phyloP scores from a whole-genome alignment of 2,888 invertebrate species.

The Macaria liturata region DNA sequence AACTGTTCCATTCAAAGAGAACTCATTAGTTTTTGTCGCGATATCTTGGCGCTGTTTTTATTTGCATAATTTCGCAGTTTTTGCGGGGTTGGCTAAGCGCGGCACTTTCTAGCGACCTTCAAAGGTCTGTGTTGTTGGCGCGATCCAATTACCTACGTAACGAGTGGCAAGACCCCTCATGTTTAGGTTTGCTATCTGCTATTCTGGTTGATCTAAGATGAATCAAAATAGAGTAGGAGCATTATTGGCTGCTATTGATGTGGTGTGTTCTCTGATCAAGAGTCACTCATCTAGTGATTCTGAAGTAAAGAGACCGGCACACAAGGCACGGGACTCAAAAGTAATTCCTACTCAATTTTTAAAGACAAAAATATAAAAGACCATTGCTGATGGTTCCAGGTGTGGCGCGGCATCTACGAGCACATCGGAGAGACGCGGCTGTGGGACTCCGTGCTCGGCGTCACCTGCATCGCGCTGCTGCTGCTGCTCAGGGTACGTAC shows the following conservation, averaged over 20 bases:
- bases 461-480: conserved; percentile 87
- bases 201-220: no score
- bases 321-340: no score
- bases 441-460: conserved; percentile 88
- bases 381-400: conserved; percentile 52
- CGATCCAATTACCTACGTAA: no score
- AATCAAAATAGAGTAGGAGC: no score
- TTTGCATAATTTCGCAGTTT: conserved; percentile 37
- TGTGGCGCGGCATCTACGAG: conserved; percentile 87
- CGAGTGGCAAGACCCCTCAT: no score
- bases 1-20: conserved; percentile 3
- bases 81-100: conserved; percentile 32
- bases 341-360: no score
- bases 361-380: no score
- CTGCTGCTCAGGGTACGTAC: conserved; percentile 86
- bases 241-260: no score
- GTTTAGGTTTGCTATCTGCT: no score
- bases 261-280: no score
- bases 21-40: conserved; percentile 30
- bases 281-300: no score
- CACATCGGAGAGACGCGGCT: conserved; percentile 87
- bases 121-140: neutral
- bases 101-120: conserved; percentile 56
- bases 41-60: conserved; percentile 24
- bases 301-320: no score